These are phyloP conservation scores for Dendronephthya gigantea DNA, from an alignment of 64 coral and sea anemone genomes.

Conservation along the genomic window DNA sequence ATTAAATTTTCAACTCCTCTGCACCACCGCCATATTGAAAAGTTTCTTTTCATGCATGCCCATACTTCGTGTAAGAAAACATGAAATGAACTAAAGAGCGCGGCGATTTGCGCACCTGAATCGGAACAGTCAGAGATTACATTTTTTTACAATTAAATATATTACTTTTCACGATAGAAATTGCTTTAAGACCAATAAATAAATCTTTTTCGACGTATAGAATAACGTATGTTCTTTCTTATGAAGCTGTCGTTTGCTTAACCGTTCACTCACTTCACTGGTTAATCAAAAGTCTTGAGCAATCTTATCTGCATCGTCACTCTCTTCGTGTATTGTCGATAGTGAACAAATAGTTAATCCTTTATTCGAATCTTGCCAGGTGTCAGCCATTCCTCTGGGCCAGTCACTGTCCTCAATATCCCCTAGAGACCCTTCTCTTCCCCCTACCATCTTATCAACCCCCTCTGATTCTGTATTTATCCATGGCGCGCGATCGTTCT, in stretches of 20 bases:
- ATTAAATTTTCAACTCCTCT: background rate
- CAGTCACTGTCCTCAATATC: background rate
- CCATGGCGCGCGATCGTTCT: background rate
- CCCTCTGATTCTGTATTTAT: background rate
- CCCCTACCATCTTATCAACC: background rate
- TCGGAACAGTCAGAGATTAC: background rate
- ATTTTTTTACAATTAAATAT: background rate
- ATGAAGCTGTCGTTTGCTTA: too few relatives aligned
- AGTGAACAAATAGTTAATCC: background rate
- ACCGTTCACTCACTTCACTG: too few relatives aligned
- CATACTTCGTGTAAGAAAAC: background rate
- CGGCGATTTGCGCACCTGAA: background rate
- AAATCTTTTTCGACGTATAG: too few relatives aligned
- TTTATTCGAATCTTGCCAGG: background rate
- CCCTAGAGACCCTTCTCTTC: background rate
- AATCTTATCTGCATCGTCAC: background rate
- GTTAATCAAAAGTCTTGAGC: too few relatives aligned
- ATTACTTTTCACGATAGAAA: background rate
- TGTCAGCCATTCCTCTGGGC: background rate
- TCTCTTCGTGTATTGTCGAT: background rate
- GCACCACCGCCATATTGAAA: background rate
- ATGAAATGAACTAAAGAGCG: background rate
- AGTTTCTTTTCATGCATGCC: background rate
- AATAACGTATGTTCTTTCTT: too few relatives aligned
- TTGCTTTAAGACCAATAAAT: too few relatives aligned